A percentile compares a stretch with the other conserved stretches of the same genome.
Evolutionary conservation across 2,888 invertebrate genomes (phyloP).

Genomic region (Odiellus spinosus): DNA sequence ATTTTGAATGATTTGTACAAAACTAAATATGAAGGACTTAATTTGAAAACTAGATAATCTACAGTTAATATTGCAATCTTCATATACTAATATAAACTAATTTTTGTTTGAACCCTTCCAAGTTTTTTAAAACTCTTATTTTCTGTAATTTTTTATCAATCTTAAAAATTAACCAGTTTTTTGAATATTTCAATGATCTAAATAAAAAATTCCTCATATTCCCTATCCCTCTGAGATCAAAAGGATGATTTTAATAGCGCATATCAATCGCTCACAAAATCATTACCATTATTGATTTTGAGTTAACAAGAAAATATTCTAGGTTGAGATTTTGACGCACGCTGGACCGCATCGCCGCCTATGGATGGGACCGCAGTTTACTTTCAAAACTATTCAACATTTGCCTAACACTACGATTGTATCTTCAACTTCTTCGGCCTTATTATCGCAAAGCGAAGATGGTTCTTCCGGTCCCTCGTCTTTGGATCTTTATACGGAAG

Average conservation of each 20-base stretch:
- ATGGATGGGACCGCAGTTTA: conserved; percentile 99
- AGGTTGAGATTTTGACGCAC: conserved; percentile 94
- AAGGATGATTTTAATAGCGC: background rate
- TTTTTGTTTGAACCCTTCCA: too few relatives aligned
- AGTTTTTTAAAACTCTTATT: too few relatives aligned
- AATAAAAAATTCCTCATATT: too few relatives aligned
- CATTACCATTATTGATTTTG: background rate
- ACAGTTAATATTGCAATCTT: too few relatives aligned
- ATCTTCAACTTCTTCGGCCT: conserved; percentile 30
- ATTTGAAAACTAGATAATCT: too few relatives aligned
- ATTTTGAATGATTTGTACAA: too few relatives aligned
- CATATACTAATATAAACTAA: too few relatives aligned
- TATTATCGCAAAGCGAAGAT: conserved; percentile 30
- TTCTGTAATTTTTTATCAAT: too few relatives aligned
- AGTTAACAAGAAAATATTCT: conserved; percentile 4
- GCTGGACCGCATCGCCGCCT: conserved; percentile 81
- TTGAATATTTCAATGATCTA: too few relatives aligned
- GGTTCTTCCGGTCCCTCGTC: conserved; percentile 22
- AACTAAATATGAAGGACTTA: too few relatives aligned
- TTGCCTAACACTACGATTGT: conserved; percentile 29
- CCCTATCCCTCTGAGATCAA: too few relatives aligned
- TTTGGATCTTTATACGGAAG: conserved; percentile 29
- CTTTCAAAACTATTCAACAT: conserved; percentile 69
- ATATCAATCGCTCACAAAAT: background rate
- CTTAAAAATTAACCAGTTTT: too few relatives aligned